A percentile compares a stretch with the other conserved stretches of the same genome.
Evolutionary conservation across 2,113 vertebrate species (phyloP).

Genomic region (Uria aalge): DNA sequence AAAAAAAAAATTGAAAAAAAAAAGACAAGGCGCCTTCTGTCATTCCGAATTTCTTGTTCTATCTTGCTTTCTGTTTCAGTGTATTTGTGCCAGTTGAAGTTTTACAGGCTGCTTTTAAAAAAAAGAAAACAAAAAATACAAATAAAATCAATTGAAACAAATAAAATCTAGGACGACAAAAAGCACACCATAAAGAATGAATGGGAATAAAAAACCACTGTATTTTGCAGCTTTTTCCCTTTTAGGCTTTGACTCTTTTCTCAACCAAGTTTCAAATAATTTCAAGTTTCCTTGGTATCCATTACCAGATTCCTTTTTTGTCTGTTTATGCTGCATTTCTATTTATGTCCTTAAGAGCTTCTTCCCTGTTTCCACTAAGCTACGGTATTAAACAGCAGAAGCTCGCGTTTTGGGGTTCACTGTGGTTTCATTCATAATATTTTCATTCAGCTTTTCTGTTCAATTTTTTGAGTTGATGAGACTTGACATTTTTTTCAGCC

Average conservation of each 20-base stretch:
- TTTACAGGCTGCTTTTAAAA: neutral
- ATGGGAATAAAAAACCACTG: neutral
- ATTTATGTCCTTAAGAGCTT: neutral
- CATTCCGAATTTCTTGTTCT: neutral
- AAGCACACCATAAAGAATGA: neutral
- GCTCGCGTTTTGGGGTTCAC: neutral
- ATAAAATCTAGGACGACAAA: neutral
- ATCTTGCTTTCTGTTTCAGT: neutral
- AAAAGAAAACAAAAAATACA: neutral
- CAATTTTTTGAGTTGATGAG: neutral
- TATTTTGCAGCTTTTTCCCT: neutral
- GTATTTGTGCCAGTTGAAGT: neutral
- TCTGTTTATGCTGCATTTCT: neutral
- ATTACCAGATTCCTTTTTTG: neutral
- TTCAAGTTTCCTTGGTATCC: neutral
- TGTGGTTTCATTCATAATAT: neutral
- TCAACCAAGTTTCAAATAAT: neutral
- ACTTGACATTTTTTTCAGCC: constrained; percentile 1
- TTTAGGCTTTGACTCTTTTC: neutral
- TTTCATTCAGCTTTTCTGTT: constrained; percentile 16
- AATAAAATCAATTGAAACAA: constrained; percentile 5
- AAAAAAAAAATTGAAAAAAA: neutral
- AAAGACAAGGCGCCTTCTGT: neutral
- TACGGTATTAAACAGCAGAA: neutral
- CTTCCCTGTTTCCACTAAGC: neutral